Evolutionary conservation across 2,888 invertebrate species (phyloP).

Genomic region (Cephus rjabovi): DNA sequence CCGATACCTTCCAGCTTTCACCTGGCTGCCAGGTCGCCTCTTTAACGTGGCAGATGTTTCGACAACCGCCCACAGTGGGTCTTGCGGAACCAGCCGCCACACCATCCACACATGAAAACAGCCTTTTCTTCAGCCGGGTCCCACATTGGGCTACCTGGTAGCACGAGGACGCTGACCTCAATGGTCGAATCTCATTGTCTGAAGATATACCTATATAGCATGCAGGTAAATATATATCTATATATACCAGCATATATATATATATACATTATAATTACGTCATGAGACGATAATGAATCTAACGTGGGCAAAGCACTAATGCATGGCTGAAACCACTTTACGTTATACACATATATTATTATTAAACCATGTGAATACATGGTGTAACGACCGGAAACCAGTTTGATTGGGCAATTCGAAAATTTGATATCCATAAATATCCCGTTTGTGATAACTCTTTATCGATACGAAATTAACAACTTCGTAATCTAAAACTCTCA

Average conservation of each 20-base stretch:
- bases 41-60: slow-evolving; percentile 1
- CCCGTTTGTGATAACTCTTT: background rate
- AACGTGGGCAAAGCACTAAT: background rate
- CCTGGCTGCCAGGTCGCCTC: background rate
- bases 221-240: background rate
- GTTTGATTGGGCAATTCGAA: background rate
- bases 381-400: background rate
- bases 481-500: background rate
- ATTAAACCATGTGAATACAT: background rate
- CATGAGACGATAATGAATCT: background rate
- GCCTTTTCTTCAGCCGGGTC: background rate
- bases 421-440: background rate
- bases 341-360: background rate
- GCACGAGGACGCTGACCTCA: background rate
- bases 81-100: background rate
- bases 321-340: background rate
- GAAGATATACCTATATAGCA: background rate
- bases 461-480: background rate
- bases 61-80: slow-evolving; percentile 1
- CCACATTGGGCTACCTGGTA: background rate
- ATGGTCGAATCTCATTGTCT: background rate
- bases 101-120: background rate
- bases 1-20: background rate
- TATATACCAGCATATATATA: background rate
- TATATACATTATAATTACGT: background rate